Conservation (phyloP, 2,888 invertebrate genomes). For the Notodonta ziczac region DNA sequence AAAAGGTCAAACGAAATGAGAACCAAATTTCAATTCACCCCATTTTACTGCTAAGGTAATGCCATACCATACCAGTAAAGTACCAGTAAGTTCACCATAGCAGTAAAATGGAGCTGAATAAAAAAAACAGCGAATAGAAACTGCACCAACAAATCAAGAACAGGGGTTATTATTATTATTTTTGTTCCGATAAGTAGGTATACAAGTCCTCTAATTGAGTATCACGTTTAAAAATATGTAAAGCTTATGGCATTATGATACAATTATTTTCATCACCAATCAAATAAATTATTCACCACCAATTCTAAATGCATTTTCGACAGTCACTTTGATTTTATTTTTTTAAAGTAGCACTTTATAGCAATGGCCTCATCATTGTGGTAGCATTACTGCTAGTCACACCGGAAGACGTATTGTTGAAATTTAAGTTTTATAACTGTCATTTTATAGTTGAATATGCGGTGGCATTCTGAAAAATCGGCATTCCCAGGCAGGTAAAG, state of each 20-base stretch:
- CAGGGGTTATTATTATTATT: slow-evolving; percentile 27
- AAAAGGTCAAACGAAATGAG: too few relatives aligned
- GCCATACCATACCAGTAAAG: too few relatives aligned
- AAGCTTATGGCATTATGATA: slow-evolving; percentile 70
- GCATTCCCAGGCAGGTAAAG: too few relatives aligned
- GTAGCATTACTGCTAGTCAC: slow-evolving; percentile 58
- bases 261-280: slow-evolving; percentile 48
- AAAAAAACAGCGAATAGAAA: not conserved
- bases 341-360: slow-evolving; percentile 16
- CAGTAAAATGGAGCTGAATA: too few relatives aligned
- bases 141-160: not conserved
- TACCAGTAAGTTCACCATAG: too few relatives aligned
- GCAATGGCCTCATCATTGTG: slow-evolving; percentile 61
- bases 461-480: too few relatives aligned
- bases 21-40: too few relatives aligned
- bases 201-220: slow-evolving; percentile 68
- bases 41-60: too few relatives aligned
- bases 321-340: slow-evolving; percentile 60
- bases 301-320: slow-evolving; percentile 76
- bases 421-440: not conserved
- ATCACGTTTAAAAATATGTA: slow-evolving; percentile 72
- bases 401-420: slow-evolving; percentile 41
- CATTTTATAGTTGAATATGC: not conserved
- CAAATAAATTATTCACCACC: slow-evolving; percentile 68
- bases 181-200: slow-evolving; percentile 60